These are phyloP conservation scores for Homalodisca vitripennis DNA, from an alignment of 1,140 invertebrate species.

Conservation along the genomic window DNA sequence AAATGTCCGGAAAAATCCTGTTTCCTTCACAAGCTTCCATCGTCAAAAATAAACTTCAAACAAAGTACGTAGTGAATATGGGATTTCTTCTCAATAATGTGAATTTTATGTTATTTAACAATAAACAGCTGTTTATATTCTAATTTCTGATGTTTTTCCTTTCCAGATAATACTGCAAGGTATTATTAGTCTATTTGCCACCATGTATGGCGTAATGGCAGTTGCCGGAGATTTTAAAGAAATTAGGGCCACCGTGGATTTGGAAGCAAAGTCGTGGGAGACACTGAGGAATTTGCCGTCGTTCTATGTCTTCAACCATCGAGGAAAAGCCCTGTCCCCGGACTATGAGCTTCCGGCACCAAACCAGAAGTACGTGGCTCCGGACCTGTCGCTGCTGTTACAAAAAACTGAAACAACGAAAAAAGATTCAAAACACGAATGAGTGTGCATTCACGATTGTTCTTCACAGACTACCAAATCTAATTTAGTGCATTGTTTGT, in stretches of 20 bases:
- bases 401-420: slow-evolving; percentile 5
- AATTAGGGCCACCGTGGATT: slow-evolving; percentile 85
- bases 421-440: no score
- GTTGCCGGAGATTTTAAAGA: slow-evolving; percentile 89
- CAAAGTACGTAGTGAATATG: no score
- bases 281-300: slow-evolving; percentile 83
- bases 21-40: no score
- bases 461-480: no score
- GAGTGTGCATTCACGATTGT: no score
- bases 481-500: no score
- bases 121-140: no score
- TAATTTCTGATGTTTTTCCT: not conserved
- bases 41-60: no score
- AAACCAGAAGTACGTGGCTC: not conserved
- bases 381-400: not conserved
- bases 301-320: slow-evolving; percentile 88
- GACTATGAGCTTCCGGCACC: slow-evolving; percentile 49
- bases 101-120: no score
- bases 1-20: no score
- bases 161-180: slow-evolving; percentile 87
- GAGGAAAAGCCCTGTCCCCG: slow-evolving; percentile 67
- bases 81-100: no score
- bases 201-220: slow-evolving; percentile 86
- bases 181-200: slow-evolving; percentile 75
- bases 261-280: slow-evolving; percentile 89